Evolutionary conservation across 64 coral and sea anemone species (phyloP), one percentile per base, ranked within the genome.

Genomic region (Montipora cactus): DNA sequence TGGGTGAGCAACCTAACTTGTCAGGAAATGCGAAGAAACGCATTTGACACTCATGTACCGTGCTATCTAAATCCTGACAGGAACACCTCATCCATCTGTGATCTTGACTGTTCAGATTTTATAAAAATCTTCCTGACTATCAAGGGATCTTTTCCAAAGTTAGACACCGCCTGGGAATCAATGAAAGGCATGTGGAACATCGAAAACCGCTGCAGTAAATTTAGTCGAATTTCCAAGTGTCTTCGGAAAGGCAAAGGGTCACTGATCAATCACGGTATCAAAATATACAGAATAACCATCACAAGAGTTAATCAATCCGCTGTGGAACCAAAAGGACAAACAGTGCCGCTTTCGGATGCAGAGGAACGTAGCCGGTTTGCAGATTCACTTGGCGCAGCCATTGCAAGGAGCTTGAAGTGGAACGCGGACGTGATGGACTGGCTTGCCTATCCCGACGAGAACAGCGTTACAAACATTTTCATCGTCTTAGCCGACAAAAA

Each of bases 391-490:
- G 55, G 80, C 46, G 79, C 84, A 74, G 67, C 46, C 48, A 87
- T 98, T 81, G 81, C 81, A 7, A 72, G 16, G 19, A 28, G 45
- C 58, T 79, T 91, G 44, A 77, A 61, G 5, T 95, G 94, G 81
- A 87, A 93, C 49, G 78, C 79, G 16, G 5, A 77, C 11, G 87
- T 49, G 19, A 93, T 93, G 49, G 93, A 92, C 4, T 95, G 96
- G 93, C 5, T 85, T 49, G 62, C 82, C 13, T 90, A 76, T 52
- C 21, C 13, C 21, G 87, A 61, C 0, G 15, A 87, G 2, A 90
- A 3, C 47, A 76, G 5, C 47, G 23, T 9, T 7, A 22, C 74
- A 13, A 61, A 84, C 28, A 77, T 98, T 12, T 37, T 72, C 10
- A 67, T 95, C 25, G 89, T 93, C 23, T 77, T 98, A 37, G 25